Percentiles rank a stretch among this genome's conserved stretches.
These are phyloP conservation scores for Hylia prasina DNA, from an alignment of 2,113 vertebrate genomes.

Conservation along the genomic window DNA sequence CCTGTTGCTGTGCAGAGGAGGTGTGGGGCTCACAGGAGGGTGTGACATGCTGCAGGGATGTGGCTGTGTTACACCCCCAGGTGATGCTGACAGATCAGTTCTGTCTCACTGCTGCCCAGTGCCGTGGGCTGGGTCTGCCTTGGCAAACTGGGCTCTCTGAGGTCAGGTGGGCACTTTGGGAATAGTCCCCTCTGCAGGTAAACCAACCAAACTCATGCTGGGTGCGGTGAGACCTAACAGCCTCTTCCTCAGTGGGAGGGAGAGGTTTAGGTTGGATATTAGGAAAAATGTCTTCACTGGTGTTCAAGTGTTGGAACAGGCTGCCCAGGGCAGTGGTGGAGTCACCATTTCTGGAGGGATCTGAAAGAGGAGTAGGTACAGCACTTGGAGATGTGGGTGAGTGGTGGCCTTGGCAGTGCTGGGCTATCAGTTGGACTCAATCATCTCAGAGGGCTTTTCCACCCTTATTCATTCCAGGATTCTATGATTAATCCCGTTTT, in stretches of 20 bases:
- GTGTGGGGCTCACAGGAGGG: rapidly evolving
- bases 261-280: not conserved
- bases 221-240: not conserved
- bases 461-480: not conserved
- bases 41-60: not conserved
- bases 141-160: not conserved
- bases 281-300: not conserved
- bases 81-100: not conserved
- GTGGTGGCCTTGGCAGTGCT: not conserved
- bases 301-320: not conserved
- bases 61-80: not conserved
- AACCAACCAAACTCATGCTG: not conserved
- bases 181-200: not conserved
- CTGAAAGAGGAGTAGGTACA: not conserved
- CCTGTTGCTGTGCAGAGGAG: rapidly evolving
- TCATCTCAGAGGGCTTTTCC: not conserved
- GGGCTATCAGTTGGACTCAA: not conserved
- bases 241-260: rapidly evolving
- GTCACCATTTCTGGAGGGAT: not conserved
- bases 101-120: not conserved
- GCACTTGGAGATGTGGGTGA: not conserved
- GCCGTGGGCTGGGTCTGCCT: rapidly evolving
- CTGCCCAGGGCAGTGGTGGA: not conserved
- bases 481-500: not conserved
- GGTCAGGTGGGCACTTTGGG: rapidly evolving